Percentiles rank a stretch among this genome's conserved stretches.
phyloP scores from a whole-genome alignment of 2,797 vertebrate species.

The Pseudomugil tenellus region DNA sequence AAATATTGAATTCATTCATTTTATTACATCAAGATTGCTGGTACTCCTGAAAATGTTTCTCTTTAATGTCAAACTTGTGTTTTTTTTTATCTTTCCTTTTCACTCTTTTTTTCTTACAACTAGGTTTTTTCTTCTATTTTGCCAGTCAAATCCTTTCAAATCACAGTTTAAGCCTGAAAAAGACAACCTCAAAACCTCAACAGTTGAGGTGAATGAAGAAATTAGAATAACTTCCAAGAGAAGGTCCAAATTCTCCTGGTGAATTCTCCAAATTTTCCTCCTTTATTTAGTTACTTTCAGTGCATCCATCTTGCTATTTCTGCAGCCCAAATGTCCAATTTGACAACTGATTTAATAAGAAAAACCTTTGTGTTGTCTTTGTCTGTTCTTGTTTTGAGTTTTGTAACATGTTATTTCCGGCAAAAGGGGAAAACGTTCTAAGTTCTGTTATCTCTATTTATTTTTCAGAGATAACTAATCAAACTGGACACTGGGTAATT shows the following conservation, averaged over 20 bases:
- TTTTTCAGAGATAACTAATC: background rate
- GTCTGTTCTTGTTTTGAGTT: too few species aligned
- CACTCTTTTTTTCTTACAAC: background rate
- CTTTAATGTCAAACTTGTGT: background rate
- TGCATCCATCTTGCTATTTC: background rate
- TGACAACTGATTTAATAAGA: background rate
- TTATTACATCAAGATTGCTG: background rate
- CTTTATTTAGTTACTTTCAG: background rate
- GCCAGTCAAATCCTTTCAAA: background rate
- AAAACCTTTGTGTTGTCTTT: background rate
- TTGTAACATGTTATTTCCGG: background rate
- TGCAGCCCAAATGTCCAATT: background rate
- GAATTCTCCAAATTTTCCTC: too few species aligned
- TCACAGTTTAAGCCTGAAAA: background rate
- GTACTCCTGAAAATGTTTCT: background rate
- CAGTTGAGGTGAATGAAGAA: background rate
- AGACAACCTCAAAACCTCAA: too few species aligned
- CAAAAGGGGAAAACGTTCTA: background rate
- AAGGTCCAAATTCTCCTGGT: too few species aligned
- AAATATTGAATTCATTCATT: slow-evolving; percentile 8
- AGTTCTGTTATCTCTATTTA: background rate
- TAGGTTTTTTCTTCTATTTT: too few species aligned
- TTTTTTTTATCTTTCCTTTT: background rate
- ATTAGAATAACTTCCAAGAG: background rate
- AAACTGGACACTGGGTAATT: background rate